These are phyloP conservation scores for Ceratina japonica DNA, from an alignment of 1,140 invertebrate genomes.

Conservation along the genomic window DNA sequence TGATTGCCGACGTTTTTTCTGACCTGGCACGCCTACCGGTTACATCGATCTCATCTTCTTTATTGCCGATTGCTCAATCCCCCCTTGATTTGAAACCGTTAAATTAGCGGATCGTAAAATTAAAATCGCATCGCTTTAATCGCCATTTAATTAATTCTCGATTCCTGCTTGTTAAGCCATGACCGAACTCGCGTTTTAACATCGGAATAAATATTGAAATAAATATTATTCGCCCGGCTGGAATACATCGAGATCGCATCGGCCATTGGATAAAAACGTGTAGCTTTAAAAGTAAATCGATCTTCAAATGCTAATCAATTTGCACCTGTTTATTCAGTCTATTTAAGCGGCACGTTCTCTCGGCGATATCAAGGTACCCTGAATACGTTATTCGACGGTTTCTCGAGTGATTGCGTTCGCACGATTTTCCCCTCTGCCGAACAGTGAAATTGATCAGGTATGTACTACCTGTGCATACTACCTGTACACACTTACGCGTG, in stretches of 20 bases:
- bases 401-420: constrained; percentile 3
- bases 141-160: constrained; percentile 1
- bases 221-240: too few relatives aligned
- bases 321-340: neutral
- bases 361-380: neutral
- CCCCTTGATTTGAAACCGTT: neutral
- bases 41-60: neutral
- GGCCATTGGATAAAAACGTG: too few relatives aligned
- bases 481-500: neutral
- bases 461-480: neutral
- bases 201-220: too few relatives aligned
- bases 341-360: neutral
- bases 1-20: constrained; percentile 36
- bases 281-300: too few relatives aligned
- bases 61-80: constrained; percentile 15
- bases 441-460: constrained; percentile 7
- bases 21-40: constrained; percentile 26
- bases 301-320: neutral
- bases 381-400: neutral
- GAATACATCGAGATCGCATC: too few relatives aligned
- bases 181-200: too few relatives aligned
- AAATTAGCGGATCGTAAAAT: constrained; percentile 40
- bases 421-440: constrained; percentile 6
- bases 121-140: constrained; percentile 16
- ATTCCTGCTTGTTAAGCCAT: too few relatives aligned